Conservation (phyloP, 1,140 invertebrate species). For the Nymphalis io region DNA sequence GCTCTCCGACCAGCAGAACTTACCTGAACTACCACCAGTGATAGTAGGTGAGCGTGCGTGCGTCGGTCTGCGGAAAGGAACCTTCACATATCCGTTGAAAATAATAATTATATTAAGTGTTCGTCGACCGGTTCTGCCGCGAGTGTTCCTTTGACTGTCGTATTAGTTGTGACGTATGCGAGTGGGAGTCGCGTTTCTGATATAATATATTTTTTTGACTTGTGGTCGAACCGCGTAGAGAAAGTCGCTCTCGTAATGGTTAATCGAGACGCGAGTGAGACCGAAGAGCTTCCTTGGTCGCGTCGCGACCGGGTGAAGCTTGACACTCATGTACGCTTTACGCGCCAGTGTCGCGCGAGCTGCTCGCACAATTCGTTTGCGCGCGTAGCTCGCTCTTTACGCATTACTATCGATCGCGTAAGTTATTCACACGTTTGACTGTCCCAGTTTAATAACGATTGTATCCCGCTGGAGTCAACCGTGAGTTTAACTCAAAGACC, state of each 20-base stretch:
- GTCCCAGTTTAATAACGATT: neutral
- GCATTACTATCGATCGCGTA: neutral
- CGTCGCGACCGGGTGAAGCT: neutral
- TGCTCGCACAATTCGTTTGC: conserved; percentile 6
- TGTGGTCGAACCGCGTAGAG: conserved; percentile 35
- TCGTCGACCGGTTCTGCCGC: conserved; percentile 31
- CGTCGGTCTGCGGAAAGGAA: conserved; percentile 4
- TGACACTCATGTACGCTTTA: conserved; percentile 2
- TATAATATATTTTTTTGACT: conserved; percentile 25
- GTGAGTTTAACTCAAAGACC: neutral
- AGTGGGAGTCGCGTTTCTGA: conserved; percentile 31
- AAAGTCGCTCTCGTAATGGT: conserved; percentile 17
- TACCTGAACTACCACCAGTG: neutral
- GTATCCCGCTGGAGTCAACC: neutral
- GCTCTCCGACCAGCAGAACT: neutral
- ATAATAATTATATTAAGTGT: conserved; percentile 26
- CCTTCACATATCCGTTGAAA: conserved; percentile 36
- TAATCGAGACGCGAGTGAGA: conserved; percentile 20
- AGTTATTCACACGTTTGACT: neutral
- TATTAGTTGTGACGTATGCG: conserved; percentile 21
- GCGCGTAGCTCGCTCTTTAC: neutral
- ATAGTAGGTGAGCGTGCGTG: neutral
- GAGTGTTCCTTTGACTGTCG: conserved; percentile 38
- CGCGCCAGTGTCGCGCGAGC: conserved; percentile 12
- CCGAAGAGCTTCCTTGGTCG: conserved; percentile 10